Conservation (phyloP, 2,888 invertebrate species). For the Drosophila borealis region DNA sequence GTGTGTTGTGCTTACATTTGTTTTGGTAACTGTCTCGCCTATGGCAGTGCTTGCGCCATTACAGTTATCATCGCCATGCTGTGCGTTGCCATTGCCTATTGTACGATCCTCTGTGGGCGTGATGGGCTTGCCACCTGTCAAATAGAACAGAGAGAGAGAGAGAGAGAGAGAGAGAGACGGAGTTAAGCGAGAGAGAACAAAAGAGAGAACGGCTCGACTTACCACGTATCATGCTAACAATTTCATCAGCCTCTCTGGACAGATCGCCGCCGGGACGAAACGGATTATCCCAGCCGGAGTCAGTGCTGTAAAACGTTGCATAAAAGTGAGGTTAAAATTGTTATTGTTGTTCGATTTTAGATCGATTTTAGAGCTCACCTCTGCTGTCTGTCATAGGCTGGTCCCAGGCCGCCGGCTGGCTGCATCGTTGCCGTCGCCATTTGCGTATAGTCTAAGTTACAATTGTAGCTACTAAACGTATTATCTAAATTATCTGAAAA, state of each 20-base stretch:
- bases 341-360: no score
- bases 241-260: slow-evolving; percentile 95
- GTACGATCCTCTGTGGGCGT: slow-evolving; percentile 85
- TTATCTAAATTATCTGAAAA: slow-evolving; percentile 81
- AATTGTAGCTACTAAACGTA: slow-evolving; percentile 82
- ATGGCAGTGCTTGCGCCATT: slow-evolving; percentile 67
- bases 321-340: no score
- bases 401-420: slow-evolving; percentile 61
- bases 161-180: not conserved
- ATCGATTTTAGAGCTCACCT: slow-evolving; percentile 68
- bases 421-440: slow-evolving; percentile 79
- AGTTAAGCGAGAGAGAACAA: not conserved
- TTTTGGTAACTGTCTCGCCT: slow-evolving; percentile 82
- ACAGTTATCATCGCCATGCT: slow-evolving; percentile 81
- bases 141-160: not conserved
- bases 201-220: slow-evolving; percentile 14
- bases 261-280: slow-evolving; percentile 98
- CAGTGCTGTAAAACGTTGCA: slow-evolving; percentile 89
- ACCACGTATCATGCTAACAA: slow-evolving; percentile 96
- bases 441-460: slow-evolving; percentile 81
- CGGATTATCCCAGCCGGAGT: slow-evolving; percentile 98
- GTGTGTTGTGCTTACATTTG: slow-evolving; percentile 76
- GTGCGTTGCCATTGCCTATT: slow-evolving; percentile 84
- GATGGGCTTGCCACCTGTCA: slow-evolving; percentile 84
- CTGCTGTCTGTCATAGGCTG: slow-evolving; percentile 84